A percentile compares a stretch with the other conserved stretches of the same genome.
Conservation (phyloP, 2,888 invertebrate species). For the Lasioglossum villosulum region DNA sequence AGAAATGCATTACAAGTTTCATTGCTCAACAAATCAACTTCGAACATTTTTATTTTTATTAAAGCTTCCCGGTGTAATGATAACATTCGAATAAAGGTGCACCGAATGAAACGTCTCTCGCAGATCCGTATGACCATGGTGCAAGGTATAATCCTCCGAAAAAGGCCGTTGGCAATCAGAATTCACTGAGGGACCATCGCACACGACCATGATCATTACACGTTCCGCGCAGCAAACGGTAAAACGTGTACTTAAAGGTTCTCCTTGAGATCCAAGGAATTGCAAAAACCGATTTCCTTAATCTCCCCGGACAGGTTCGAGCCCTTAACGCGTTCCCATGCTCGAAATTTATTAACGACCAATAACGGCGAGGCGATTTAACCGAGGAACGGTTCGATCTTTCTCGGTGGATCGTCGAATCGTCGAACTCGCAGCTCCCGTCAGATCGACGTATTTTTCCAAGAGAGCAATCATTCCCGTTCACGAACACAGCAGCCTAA, state of each 20-base stretch:
- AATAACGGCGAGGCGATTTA: background rate
- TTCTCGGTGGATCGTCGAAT: background rate
- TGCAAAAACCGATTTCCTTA: background rate
- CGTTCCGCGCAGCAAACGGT: background rate
- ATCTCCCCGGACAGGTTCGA: background rate
- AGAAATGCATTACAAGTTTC: background rate
- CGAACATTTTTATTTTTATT: background rate
- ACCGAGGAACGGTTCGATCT: background rate
- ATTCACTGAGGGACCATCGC: background rate
- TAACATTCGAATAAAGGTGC: background rate
- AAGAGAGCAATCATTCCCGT: slow-evolving; percentile 44
- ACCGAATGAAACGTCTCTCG: background rate
- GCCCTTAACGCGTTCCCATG: background rate
- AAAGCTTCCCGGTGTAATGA: background rate
- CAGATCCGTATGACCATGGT: background rate
- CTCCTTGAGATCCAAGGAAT: background rate
- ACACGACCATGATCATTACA: background rate
- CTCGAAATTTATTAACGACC: background rate
- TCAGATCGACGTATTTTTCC: slow-evolving; percentile 29
- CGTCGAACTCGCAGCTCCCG: background rate
- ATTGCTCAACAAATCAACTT: background rate
- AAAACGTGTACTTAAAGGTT: background rate
- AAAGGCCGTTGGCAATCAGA: background rate
- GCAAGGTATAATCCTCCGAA: background rate
- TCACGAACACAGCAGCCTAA: slow-evolving; percentile 50